phyloP scores from a whole-genome alignment of 2,888 invertebrate genomes.

The Synergus itoensis region DNA sequence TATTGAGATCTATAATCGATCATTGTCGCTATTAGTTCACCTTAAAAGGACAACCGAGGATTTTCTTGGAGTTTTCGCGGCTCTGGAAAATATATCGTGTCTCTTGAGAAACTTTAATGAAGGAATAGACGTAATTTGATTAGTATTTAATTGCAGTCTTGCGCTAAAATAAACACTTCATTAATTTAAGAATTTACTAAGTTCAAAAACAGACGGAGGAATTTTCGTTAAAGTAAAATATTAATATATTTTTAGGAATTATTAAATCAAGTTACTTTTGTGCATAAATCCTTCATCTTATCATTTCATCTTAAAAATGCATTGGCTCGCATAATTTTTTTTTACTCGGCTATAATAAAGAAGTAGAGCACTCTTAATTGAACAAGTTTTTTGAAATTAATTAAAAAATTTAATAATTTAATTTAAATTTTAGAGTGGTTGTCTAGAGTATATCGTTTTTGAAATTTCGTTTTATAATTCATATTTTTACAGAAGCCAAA shows the following conservation, averaged over 20 bases:
- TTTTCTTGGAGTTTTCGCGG: neutral
- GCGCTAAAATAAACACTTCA: slow-evolving; percentile 8
- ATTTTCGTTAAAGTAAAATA: neutral
- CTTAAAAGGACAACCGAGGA: neutral
- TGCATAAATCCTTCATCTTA: too few relatives aligned
- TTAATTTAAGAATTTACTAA: neutral
- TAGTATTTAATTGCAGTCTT: slow-evolving; percentile 2
- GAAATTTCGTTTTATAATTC: neutral
- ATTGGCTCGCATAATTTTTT: neutral
- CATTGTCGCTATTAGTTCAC: slow-evolving; percentile 23
- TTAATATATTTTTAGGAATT: too few relatives aligned
- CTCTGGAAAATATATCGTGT: neutral
- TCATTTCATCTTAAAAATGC: neutral
- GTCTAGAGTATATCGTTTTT: neutral
- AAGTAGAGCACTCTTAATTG: slow-evolving; percentile 13
- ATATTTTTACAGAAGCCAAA: neutral
- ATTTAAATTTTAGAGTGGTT: neutral
- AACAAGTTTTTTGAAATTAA: slow-evolving; percentile 7
- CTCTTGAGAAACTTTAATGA: slow-evolving; percentile 6
- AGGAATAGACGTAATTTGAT: neutral
- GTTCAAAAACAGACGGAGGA: neutral
- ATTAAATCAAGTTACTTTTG: too few relatives aligned
- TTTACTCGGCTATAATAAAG: neutral
- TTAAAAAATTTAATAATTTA: neutral
- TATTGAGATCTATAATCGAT: slow-evolving; percentile 9